Base-by-base conservation (phyloP, 2,888 invertebrate species). In the Oxyteleia sp. region DNA sequence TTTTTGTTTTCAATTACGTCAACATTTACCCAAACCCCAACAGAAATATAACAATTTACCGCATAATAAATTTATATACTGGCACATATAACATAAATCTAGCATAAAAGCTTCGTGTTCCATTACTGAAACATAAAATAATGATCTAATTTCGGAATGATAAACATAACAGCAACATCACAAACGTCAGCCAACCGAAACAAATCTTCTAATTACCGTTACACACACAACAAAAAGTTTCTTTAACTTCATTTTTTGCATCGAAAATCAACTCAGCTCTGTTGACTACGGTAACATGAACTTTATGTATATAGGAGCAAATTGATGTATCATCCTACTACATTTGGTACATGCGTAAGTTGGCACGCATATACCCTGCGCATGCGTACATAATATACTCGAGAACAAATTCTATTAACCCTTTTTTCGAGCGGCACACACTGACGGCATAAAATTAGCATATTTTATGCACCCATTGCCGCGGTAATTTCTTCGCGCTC, bases 311-410 rank as follows among this genome's bases (percentile, higher is more conserved):
- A 79, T 63, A 71, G 81, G 81, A 81, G 69, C 69, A 66, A 80
- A 80, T 80, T 80, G 61, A 68, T 53, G 35, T 71, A 71, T 64
- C 45, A 69, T 74, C 69, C 75, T 75, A 75, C 82, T 81, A 81
- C 61, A 74, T 74, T 69, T 71, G 68, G 82, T 82, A 82, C 82
- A 82, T 82, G 82, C 82, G 82, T 82, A 47, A 82, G 71, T 66
- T 82, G 69, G 75, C 63, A 82, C 82, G 82, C 82, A 71, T 76
- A 71, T 82, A 82, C 75, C n/a, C 75, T 75, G 82, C 82, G 71
- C 82, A 82, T 82, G 82, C 82, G 75, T 75, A 82, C 75, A 66
- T 71, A 64, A 59, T 75, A 61, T 61, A 75, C 63, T 82, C 51
- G 69, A 69, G 69, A 82, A 82, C 49, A 82, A 69, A 75, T 75